Base-by-base conservation (phyloP, 2,113 vertebrate species). In the Phyllopteryx taeniolatus region DNA sequence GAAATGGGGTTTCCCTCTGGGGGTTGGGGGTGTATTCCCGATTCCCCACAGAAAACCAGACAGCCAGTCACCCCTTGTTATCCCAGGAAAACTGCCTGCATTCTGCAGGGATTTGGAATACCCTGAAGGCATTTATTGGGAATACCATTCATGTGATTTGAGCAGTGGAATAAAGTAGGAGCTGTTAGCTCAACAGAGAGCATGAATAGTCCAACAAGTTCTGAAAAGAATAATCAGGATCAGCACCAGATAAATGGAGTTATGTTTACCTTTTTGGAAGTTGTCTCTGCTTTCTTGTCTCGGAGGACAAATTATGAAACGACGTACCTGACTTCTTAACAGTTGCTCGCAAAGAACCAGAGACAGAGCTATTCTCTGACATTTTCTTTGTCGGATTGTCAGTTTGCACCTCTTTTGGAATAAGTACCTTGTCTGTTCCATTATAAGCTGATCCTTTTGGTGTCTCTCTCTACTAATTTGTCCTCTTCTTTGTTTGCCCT, bases 61-160 rank as follows among this genome's bases (percentile, higher is more conserved):
- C 70, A 84, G 68, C 63, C 65, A 84, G 80, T 71, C 80, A 74
- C 64, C 76, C 68, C 70, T 73, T 69, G 74, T 85, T 82, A 90
- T 83, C 84, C 77, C 49, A 63, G 85, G 85, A 86, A 88, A 75
- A 85, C 78, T 19, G 51, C 65, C 46, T 27, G 73, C 74, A 71
- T 78, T 84, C 83, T 74, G 53, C 51, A 70, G 78, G 80, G 86
- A 84, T 78, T 86, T 77, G 49, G 73, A 83, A 86, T 86, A 81
- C 85, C 80, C 84, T 83, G 79, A 83, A 86, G 83, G 74, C 76
- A 84, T 78, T 83, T 87, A 84, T 86, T 88, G 75, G 85, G 81
- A 88, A 84, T 85, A 83, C 84, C 82, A 86, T 85, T 56, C 74
- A 77, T 70, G 72, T 71, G 77, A 70, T 84, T 68, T 80, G 77